Evolutionary conservation across 2,113 vertebrate genomes (phyloP), one percentile per base, ranked within the genome.

Genomic region (Jaculus jaculus): DNA sequence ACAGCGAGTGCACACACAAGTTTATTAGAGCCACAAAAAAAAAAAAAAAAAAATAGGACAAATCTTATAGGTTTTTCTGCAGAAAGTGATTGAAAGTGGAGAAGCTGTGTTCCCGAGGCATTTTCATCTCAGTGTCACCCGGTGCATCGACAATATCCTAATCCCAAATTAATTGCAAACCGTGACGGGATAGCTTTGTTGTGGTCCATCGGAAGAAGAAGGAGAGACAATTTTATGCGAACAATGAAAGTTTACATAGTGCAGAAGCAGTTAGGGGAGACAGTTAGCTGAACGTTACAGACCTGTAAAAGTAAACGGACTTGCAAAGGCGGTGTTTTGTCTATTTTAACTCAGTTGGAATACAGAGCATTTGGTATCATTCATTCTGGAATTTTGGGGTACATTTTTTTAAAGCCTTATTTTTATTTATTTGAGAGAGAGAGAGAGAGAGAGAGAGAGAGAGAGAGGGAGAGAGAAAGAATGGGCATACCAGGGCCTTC

Each of bases 131-230:
- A 86, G 17, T 10, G 68, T 54, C 28, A 73, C 10, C 10, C 6
- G 54, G 34, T 9, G 63, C 84, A 72, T 32, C 72, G 78, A 72
- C 61, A 83, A 77, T 72, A 78, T 83, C 77, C 54, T 89, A 87
- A 94, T 73, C 75, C 83, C 92, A 75, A 89, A 75, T 83, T 93
- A 87, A 93, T 79, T 80, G 83, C 84, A 85, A 61, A 86, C 18
- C 8, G 23, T 20, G 60, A 75, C 2, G 58, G 7, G 54, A 39
- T 32, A 78, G 58, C 2, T 85, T 92, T 88, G 71, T 63, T 87
- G 28, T 66, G 73, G n/a, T n/a, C n/a, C n/a, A n/a, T n/a, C n/a
- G n/a, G n/a, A 89, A 28, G 60, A 28, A 47, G 15, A 60, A 54
- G 18, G 60, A 54, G 61, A 9, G 15, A 60, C 60, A 73, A 65